phyloP scores from a whole-genome alignment of 2,113 vertebrate genomes.

The Drymodes brunneopygia region DNA sequence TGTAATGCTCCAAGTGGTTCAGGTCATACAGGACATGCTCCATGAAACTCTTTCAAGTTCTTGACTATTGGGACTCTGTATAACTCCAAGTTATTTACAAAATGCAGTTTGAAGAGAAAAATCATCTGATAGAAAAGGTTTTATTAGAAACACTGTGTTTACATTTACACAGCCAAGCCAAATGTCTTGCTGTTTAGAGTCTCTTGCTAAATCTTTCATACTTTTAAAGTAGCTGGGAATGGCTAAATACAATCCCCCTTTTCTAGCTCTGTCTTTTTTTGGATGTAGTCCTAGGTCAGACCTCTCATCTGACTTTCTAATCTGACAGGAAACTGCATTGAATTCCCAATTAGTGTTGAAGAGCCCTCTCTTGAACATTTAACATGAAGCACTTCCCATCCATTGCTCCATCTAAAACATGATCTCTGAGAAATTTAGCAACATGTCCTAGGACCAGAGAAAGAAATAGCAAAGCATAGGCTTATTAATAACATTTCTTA shows the following conservation, averaged over 20 bases:
- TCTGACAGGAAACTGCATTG: not conserved
- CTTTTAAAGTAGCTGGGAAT: not conserved
- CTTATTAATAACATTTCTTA: not conserved
- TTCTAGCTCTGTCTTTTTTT: not conserved
- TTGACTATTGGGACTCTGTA: not conserved
- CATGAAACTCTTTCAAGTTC: not conserved
- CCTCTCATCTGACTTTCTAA: not conserved
- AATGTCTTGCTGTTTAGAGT: not conserved
- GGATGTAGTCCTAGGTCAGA: not conserved
- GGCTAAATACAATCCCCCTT: not conserved
- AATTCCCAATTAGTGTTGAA: not conserved
- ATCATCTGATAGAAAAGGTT: not conserved
- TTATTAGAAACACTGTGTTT: not conserved
- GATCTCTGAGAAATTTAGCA: not conserved
- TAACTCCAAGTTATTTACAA: not conserved
- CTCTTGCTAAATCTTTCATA: not conserved
- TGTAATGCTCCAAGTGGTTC: not conserved
- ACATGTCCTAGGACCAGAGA: not conserved
- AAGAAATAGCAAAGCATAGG: not conserved
- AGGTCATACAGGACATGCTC: not conserved
- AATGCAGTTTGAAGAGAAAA: not conserved
- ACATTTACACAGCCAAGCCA: not conserved
- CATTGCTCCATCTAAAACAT: not conserved
- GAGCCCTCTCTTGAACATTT: not conserved
- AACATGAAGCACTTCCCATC: not conserved